phyloP scores from a whole-genome alignment of 2,888 invertebrate species.

The Pseudoips prasinana region DNA sequence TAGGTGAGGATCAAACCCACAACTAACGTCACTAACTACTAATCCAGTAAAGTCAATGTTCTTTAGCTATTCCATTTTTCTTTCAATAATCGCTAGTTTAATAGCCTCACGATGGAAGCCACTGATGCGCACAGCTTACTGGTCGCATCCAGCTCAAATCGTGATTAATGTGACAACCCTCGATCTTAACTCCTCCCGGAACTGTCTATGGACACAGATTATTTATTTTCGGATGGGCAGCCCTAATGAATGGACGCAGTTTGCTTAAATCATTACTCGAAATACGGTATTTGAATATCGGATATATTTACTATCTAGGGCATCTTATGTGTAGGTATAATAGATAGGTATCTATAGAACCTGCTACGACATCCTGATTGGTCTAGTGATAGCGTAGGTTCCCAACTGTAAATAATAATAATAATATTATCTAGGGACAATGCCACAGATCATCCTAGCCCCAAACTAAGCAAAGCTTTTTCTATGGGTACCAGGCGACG shows the following conservation, averaged over 20 bases:
- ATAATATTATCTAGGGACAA: too few relatives aligned
- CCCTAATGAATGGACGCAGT: slow-evolving; percentile 35
- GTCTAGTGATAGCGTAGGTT: too few relatives aligned
- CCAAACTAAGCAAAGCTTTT: too few relatives aligned
- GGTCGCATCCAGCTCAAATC: slow-evolving; percentile 48
- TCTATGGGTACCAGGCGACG: too few relatives aligned
- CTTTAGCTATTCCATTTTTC: too few relatives aligned
- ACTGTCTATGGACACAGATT: slow-evolving; percentile 38
- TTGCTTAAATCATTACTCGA: slow-evolving; percentile 28
- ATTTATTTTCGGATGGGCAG: slow-evolving; percentile 44
- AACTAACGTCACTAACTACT: too few relatives aligned
- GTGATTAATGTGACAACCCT: slow-evolving; percentile 61
- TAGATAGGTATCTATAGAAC: slow-evolving; percentile 6
- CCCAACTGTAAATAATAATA: too few relatives aligned
- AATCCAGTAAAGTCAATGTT: too few relatives aligned
- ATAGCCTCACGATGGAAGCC: slow-evolving; percentile 36
- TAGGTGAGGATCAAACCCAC: too few relatives aligned
- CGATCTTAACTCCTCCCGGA: slow-evolving; percentile 49
- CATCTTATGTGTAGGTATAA: background rate
- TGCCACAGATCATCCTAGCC: too few relatives aligned
- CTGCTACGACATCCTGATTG: too few relatives aligned
- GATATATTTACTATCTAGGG: background rate
- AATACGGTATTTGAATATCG: slow-evolving; percentile 25
- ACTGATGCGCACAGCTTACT: slow-evolving; percentile 50
- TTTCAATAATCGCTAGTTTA: slow-evolving; percentile 17